A percentile compares a stretch with the other conserved stretches of the same genome.
Conservation (phyloP, 2,113 vertebrate genomes). For the Trichechus manatus region DNA sequence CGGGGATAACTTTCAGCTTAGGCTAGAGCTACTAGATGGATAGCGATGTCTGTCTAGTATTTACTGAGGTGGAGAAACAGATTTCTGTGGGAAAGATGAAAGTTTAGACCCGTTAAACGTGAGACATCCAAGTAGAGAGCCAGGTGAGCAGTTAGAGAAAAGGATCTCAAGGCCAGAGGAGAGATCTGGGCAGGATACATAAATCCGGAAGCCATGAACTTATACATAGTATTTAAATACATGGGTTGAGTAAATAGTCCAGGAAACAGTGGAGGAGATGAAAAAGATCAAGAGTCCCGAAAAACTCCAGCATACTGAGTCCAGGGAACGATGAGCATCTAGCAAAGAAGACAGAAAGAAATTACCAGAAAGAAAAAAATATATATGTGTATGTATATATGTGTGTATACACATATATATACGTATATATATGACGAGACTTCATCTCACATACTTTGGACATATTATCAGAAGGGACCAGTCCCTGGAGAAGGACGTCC, state of each 20-base stretch:
- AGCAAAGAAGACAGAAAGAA: not conserved
- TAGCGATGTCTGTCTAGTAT: not conserved
- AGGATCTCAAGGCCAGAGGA: not conserved
- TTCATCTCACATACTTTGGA: too few relatives aligned
- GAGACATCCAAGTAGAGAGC: not conserved
- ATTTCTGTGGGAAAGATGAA: not conserved
- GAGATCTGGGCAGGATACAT: not conserved
- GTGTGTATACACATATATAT: not conserved
- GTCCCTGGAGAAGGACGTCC: too few relatives aligned
- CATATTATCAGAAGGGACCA: too few relatives aligned
- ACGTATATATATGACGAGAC: not conserved
- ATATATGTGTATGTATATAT: not conserved
- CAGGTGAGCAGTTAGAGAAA: not conserved
- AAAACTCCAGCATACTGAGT: not conserved
- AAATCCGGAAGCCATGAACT: not conserved
- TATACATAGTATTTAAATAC: not conserved
- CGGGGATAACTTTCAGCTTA: not conserved
- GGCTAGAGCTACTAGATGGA: not conserved
- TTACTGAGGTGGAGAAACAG: not conserved
- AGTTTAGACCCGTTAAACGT: not conserved
- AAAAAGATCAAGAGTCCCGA: not conserved
- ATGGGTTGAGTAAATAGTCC: not conserved
- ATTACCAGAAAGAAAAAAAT: not conserved
- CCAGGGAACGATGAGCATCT: not conserved
- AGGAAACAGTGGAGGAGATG: not conserved